These are phyloP conservation scores for Synanthedon vespiformis DNA, from an alignment of 2,888 invertebrate species.

Conservation along the genomic window DNA sequence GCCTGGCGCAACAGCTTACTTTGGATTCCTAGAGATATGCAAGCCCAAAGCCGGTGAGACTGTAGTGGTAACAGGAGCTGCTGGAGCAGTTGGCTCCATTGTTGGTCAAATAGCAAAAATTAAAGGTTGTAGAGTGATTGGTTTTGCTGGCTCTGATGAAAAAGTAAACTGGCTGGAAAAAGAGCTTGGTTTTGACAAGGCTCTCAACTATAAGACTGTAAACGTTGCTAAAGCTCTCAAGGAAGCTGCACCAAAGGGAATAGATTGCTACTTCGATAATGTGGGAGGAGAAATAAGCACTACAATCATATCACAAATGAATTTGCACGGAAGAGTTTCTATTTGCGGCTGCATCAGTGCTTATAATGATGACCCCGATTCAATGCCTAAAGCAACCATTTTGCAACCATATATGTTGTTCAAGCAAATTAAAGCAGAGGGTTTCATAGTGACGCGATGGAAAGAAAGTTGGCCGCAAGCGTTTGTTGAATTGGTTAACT, in stretches of 20 bases:
- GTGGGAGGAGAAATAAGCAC: slow-evolving; percentile 73
- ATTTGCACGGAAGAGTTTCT: slow-evolving; percentile 41
- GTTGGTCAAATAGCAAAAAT: slow-evolving; percentile 78
- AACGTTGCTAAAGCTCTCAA: slow-evolving; percentile 51
- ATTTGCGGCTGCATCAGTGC: slow-evolving; percentile 41
- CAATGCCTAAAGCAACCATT: slow-evolving; percentile 38
- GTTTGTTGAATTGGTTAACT: slow-evolving; percentile 64
- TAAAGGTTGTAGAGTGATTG: slow-evolving; percentile 37
- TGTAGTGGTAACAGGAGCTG: slow-evolving; percentile 74
- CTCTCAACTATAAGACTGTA: slow-evolving; percentile 76
- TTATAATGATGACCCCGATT: slow-evolving; percentile 30
- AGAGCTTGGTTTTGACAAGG: slow-evolving; percentile 73
- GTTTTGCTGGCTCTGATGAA: slow-evolving; percentile 73
- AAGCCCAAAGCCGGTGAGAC: slow-evolving; percentile 73
- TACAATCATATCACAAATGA: slow-evolving; percentile 67
- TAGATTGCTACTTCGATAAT: slow-evolving; percentile 80
- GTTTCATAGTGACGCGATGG: slow-evolving; percentile 70
- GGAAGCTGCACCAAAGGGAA: slow-evolving; percentile 69
- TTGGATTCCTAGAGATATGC: slow-evolving; percentile 73
- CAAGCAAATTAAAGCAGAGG: slow-evolving; percentile 73
- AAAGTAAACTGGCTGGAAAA: slow-evolving; percentile 73
- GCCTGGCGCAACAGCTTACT: slow-evolving; percentile 75
- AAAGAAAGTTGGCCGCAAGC: slow-evolving; percentile 68
- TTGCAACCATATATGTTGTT: slow-evolving; percentile 68
- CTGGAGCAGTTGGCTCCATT: slow-evolving; percentile 75